phyloP scores from a whole-genome alignment of 1,140 invertebrate genomes.

The Helicoverpa armigera region DNA sequence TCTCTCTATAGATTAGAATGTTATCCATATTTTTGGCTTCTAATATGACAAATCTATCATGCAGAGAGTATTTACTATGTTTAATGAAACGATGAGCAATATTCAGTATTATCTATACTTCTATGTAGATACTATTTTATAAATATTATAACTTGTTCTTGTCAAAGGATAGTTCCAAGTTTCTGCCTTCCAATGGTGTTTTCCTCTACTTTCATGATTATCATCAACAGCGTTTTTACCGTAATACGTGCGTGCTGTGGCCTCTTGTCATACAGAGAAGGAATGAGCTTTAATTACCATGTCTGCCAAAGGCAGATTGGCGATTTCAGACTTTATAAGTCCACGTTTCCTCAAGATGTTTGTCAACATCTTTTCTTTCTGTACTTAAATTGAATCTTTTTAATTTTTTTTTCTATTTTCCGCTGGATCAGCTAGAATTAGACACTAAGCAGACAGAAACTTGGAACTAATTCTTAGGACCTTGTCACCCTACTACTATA shows the following conservation, averaged over 20 bases:
- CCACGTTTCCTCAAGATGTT: too few species aligned
- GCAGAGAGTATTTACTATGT: background rate
- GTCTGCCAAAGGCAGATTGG: too few species aligned
- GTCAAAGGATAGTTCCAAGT: background rate
- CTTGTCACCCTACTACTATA: slow-evolving; percentile 20
- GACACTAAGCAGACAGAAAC: background rate
- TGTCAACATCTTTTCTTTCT: too few species aligned
- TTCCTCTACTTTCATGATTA: too few species aligned
- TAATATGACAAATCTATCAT: background rate
- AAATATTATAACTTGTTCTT: background rate
- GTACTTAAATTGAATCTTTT: too few species aligned
- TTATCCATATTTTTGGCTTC: slow-evolving; percentile 10
- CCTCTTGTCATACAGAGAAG: too few species aligned
- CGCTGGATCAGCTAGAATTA: too few species aligned
- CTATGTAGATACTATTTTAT: background rate
- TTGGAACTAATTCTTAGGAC: background rate
- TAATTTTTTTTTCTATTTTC: too few species aligned
- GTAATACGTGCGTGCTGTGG: too few species aligned
- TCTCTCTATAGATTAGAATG: background rate
- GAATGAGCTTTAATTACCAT: too few species aligned
- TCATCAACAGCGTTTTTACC: too few species aligned
- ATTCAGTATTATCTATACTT: slow-evolving; percentile 18
- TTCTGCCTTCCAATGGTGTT: background rate
- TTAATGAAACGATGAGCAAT: slow-evolving; percentile 25
- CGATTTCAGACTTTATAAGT: too few species aligned